phyloP scores from a whole-genome alignment of 1,140 invertebrate species.

The Potamilus streckersoni region DNA sequence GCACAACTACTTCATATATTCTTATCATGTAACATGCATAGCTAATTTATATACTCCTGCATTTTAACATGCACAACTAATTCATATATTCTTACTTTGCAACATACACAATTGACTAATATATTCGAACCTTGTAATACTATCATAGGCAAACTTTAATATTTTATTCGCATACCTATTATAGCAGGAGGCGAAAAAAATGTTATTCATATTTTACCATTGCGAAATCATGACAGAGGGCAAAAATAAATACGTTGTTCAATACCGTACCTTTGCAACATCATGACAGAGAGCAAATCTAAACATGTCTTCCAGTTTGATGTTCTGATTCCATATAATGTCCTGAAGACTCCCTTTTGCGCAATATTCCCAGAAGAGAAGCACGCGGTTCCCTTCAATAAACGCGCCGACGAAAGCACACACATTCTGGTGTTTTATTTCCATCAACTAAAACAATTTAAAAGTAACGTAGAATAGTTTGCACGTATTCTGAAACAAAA shows the following conservation, averaged over 20 bases:
- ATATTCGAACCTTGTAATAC: no score
- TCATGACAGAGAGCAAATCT: constrained; percentile 94
- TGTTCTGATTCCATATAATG: constrained; percentile 91
- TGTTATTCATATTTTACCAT: neutral
- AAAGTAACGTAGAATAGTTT: neutral
- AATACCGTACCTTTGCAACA: constrained; percentile 78
- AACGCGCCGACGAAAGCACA: constrained; percentile 95
- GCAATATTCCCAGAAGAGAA: constrained; percentile 92
- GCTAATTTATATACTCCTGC: no score
- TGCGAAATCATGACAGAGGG: neutral
- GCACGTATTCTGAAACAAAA: no score
- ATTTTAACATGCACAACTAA: no score
- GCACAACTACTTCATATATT: no score
- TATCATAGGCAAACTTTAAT: no score
- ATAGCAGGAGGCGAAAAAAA: no score
- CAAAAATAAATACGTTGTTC: neutral
- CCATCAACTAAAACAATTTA: constrained; percentile 46
- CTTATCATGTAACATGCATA: no score
- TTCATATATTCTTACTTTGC: no score
- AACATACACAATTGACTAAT: no score
- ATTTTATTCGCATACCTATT: no score
- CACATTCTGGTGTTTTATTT: constrained; percentile 88
- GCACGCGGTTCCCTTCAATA: constrained; percentile 79
- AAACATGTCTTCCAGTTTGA: constrained; percentile 93
- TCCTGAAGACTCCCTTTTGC: constrained; percentile 94